Evolutionary conservation across 1,140 invertebrate species (phyloP), one percentile per base, ranked within the genome.

Genomic region (Lutraria rhynchaena): DNA sequence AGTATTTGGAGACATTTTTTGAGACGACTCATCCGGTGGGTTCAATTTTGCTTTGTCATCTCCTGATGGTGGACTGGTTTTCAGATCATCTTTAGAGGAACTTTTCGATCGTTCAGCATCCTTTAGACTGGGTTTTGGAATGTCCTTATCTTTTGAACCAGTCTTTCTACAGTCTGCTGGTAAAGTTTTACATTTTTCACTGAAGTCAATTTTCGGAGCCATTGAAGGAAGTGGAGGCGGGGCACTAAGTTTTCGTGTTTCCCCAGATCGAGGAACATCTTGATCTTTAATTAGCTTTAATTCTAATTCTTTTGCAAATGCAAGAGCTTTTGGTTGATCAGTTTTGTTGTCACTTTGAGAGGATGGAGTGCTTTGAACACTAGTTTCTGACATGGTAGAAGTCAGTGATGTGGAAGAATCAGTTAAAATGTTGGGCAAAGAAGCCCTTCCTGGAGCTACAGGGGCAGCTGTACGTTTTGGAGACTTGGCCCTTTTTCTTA

Each of bases 231-330:
- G 61, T 35, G 53, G 61, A 27, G 77, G 63, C 24, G 83, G 83
- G 24, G 70, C 67, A 41, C 61, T 75, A 33, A 67, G 24, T 78
- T 65, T 74, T 65, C 75, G 41, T 35, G 46, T 2, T 44, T 77
- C n/a, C 41, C 41, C 3, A 19, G 51, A 13, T 24, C 3, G 31
- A 1, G 33, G 37, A 75, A 33, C 74, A 51, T 15, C 81, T 85
- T 51, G 75, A 29, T 75, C 82, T 53, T 85, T 85, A 57, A 73
- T 81, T 4, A 87, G 71, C 27, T 83, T 84, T 67, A 74, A 84
- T 71, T 90, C 88, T 31, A 89, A 74, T 73, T 90, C 89, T 51
- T 87, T 87, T 9, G 89, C 84, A 75, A 90, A 86, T 17, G 85
- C 49, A 13, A 83, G 71, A 74, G 76, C 85, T 51, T 83, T 84